These are phyloP conservation scores for Mormoops blainvillei DNA, from an alignment of 2,113 vertebrate species.

Conservation along the genomic window DNA sequence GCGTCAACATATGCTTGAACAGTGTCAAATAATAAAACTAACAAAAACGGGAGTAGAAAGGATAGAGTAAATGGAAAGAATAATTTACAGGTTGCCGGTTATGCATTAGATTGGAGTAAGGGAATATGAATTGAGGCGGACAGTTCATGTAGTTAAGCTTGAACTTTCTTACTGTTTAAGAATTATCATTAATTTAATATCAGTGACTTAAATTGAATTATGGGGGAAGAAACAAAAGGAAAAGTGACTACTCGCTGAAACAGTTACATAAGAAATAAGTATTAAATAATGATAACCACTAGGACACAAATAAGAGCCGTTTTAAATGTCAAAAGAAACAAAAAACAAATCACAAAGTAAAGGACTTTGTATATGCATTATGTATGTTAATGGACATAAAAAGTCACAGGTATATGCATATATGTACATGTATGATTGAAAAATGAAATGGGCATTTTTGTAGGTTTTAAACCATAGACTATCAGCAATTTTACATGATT, in stretches of 20 bases:
- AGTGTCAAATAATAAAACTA: not conserved
- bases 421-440: not conserved
- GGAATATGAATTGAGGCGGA: not conserved
- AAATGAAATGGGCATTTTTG: not conserved
- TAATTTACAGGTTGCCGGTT: not conserved
- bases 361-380: not conserved
- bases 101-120: not conserved
- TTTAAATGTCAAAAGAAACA: not conserved
- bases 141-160: not conserved
- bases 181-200: not conserved
- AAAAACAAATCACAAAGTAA: not conserved
- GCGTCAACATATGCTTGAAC: not conserved
- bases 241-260: not conserved
- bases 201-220: not conserved
- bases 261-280: not conserved
- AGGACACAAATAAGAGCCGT: not conserved
- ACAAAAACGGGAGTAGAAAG: not conserved
- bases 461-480: not conserved
- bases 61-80: not conserved
- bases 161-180: not conserved
- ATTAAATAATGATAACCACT: not conserved
- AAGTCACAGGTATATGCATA: not conserved
- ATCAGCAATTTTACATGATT: not conserved
- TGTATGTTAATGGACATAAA: not conserved
- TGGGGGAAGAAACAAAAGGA: not conserved